Conservation (phyloP, 2,113 vertebrate species). For the Ivindomyrus marchei region DNA sequence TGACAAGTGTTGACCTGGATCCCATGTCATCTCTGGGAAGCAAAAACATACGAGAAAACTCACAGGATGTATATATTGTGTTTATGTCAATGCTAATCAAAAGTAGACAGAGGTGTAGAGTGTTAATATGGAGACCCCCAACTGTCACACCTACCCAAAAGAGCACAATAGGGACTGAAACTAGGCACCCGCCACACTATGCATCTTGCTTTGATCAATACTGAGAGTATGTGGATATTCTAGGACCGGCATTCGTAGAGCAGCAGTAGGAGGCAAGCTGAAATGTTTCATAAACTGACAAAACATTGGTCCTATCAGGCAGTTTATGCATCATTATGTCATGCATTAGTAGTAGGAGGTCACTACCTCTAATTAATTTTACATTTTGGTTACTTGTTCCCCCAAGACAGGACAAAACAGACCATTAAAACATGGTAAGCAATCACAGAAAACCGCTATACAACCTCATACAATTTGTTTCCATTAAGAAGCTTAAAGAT, state of each 20-base stretch:
- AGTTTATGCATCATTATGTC: not conserved
- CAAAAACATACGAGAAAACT: slow-evolving; percentile 53
- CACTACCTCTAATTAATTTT: not conserved
- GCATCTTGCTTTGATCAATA: not conserved
- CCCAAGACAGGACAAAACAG: not conserved
- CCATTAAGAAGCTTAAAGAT: not conserved
- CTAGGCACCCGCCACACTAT: not conserved
- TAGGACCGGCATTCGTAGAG: not conserved
- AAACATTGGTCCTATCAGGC: not conserved
- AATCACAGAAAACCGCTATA: not conserved
- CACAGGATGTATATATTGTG: not conserved
- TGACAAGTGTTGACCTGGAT: slow-evolving; percentile 51
- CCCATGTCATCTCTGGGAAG: slow-evolving; percentile 77
- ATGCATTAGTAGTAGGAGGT: not conserved
- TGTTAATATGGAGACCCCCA: not conserved
- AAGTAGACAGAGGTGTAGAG: not conserved
- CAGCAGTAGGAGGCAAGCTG: not conserved
- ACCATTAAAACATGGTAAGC: not conserved
- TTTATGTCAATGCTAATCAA: not conserved
- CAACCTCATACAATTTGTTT: not conserved
- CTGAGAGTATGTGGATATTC: not conserved
- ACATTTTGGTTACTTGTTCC: not conserved
- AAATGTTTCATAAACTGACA: not conserved
- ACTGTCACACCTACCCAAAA: not conserved
- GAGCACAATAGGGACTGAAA: not conserved